Evolutionary conservation across 2,113 vertebrate species (phyloP), one percentile per base, ranked within the genome.

Genomic region (Romanogobio albipinnatus): DNA sequence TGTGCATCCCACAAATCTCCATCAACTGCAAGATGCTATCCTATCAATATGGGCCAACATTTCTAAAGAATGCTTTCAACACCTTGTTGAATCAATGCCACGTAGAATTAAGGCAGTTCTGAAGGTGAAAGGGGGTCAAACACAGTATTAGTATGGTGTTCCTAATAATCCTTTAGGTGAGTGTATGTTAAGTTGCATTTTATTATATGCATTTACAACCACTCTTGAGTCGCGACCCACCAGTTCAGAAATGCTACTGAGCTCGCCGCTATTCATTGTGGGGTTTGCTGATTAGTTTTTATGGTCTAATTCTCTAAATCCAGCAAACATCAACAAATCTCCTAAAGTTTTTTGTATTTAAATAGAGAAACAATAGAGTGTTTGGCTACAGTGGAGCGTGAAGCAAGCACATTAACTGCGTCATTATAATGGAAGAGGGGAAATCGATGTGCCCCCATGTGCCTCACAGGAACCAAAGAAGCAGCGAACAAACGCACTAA

Each of bases 321-420:
- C 43, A 26, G 43, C 43, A 24, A 74, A 74, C 71, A 74, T 49
- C 71, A 49, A 49, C 71, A 47, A 26, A 74, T 74, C 43, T 74
- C 70, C 43, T 49, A 74, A 14, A n/a, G 43, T 73, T 29, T 45
- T 45, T 74, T 24, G 1, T 49, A 74, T 74, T 74, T 74, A 74
- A 74, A 74, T 74, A 74, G 45, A 49, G 39, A 73, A 73, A 47
- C 71, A 49, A 26, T 15, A 24, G 70, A 47, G 43, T 74, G 87
- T 93, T 92, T 92, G 91, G 91, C 90, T 85, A 93, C 93, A 93
- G 90, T 88, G 86, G 90, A 92, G 92, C 91, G 89, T 94, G 92
- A 94, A 93, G 91, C 91, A 90, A 89, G 89, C 89, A n/a, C 91
- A 94, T 94, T 94, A 94, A 92, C 89, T 92, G 91, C 89, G 89